Conservation (phyloP, 2,113 vertebrate genomes). For the Phalacrocorax carbo region DNA sequence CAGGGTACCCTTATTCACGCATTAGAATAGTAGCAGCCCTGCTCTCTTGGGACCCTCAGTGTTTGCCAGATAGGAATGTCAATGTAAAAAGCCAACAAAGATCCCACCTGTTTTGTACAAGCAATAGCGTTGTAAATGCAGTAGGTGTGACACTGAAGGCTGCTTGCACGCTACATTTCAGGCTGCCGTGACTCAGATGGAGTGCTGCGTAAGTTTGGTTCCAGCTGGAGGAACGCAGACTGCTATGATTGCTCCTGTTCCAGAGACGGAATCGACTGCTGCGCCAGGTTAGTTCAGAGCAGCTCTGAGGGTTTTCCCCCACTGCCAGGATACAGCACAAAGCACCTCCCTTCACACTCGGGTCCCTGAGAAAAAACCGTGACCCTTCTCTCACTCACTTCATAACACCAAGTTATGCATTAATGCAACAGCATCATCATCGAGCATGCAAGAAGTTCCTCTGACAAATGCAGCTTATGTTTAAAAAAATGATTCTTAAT, state of each 20-base stretch:
- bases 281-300: background rate
- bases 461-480: background rate
- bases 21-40: background rate
- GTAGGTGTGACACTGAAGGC: background rate
- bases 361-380: background rate
- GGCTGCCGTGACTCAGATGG: background rate
- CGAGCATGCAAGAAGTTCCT: background rate
- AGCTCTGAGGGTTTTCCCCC: background rate
- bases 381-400: background rate
- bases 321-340: background rate
- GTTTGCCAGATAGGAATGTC: background rate
- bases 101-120: background rate
- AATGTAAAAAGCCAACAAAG: background rate
- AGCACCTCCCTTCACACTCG: background rate
- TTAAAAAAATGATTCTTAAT: background rate
- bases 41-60: rapidly evolving
- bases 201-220: background rate
- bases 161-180: background rate
- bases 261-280: rapidly evolving
- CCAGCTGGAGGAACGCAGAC: rapidly evolving
- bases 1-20: background rate
- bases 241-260: background rate
- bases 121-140: background rate
- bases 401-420: background rate
- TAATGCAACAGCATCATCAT: background rate